These are phyloP conservation scores for Malachius bipustulatus DNA, from an alignment of 2,888 invertebrate genomes.

Conservation along the genomic window DNA sequence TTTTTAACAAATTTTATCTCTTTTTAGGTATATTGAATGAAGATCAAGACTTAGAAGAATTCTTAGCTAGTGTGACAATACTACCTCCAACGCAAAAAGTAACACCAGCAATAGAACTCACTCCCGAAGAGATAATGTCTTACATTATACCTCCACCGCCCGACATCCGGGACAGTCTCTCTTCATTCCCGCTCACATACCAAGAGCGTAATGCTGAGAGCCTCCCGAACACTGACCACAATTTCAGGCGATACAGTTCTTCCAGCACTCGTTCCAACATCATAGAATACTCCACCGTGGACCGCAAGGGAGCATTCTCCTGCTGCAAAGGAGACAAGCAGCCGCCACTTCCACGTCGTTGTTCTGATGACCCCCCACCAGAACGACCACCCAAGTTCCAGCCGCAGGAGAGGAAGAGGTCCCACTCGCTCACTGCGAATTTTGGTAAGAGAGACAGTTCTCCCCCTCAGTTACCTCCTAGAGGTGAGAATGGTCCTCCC, in stretches of 20 bases:
- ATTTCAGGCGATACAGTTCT: conserved; percentile 40
- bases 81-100: conserved; percentile 67
- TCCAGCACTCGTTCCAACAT: conserved; percentile 41
- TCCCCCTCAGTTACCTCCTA: conserved; percentile 44
- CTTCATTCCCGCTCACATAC: conserved; percentile 10
- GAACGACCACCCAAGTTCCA: conserved; percentile 55
- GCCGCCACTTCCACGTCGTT: conserved; percentile 52
- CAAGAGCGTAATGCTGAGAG: conserved; percentile 6
- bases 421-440: conserved; percentile 40
- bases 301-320: conserved; percentile 58
- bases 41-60: conserved; percentile 61
- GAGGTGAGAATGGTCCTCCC: conserved; percentile 37
- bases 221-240: conserved; percentile 11
- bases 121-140: conserved; percentile 73
- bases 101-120: conserved; percentile 64
- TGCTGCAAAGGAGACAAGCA: conserved; percentile 50
- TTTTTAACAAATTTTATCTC: too few species aligned
- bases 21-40: conserved; percentile 37
- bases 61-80: conserved; percentile 70
- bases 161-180: conserved; percentile 27
- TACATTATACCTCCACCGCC: conserved; percentile 76
- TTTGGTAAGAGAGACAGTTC: conserved; percentile 28
- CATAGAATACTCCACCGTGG: conserved; percentile 61
- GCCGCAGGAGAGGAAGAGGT: conserved; percentile 43
- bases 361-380: conserved; percentile 48